These are phyloP conservation scores for Alethe diademata DNA, from an alignment of 2,113 vertebrate genomes.

Conservation along the genomic window DNA sequence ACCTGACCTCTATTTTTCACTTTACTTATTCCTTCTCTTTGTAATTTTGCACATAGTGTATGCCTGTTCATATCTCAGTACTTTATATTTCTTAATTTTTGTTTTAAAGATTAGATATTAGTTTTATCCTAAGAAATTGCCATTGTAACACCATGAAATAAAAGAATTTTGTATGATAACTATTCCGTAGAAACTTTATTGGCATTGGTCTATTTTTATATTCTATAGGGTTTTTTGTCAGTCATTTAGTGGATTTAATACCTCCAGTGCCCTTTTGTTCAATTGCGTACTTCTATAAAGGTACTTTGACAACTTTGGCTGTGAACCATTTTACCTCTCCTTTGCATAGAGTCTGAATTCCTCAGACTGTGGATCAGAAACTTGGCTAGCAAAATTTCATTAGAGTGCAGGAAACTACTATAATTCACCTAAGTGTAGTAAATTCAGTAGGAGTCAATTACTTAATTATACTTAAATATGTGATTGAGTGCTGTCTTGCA, in stretches of 20 bases:
- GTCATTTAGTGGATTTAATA: background rate
- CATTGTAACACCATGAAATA: background rate
- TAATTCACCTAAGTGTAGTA: background rate
- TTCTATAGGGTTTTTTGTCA: background rate
- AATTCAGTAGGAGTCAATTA: background rate
- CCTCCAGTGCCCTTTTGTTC: background rate
- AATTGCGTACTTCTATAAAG: background rate
- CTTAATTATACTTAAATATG: background rate
- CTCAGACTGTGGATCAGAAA: background rate
- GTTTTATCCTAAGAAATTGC: background rate
- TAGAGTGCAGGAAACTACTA: background rate
- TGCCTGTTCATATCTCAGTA: background rate
- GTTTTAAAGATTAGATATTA: background rate
- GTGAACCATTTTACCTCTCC: background rate
- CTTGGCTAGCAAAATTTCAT: background rate
- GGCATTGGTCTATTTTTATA: background rate
- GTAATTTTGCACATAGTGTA: background rate
- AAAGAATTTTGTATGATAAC: background rate
- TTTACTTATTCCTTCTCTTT: background rate
- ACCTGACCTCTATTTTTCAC: background rate
- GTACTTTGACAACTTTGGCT: background rate
- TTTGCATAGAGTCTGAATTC: background rate
- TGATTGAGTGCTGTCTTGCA: background rate
- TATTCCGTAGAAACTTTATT: background rate
- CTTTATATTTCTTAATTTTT: background rate